Conservation (phyloP, 2,113 vertebrate species). For the Serinus canaria region DNA sequence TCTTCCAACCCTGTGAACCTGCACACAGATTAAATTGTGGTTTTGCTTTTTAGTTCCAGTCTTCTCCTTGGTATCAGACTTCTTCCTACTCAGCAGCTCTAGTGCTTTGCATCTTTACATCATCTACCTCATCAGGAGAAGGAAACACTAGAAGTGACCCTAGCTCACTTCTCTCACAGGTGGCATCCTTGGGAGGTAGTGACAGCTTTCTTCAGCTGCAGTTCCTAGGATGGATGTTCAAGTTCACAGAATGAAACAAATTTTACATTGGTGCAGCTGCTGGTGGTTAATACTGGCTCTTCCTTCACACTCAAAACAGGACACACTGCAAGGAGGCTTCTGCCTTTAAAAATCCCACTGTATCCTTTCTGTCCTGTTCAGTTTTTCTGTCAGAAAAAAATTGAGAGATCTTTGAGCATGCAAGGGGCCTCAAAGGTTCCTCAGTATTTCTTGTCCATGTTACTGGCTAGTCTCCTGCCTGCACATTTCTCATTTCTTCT, state of each 20-base stretch:
- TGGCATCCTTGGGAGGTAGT: background rate
- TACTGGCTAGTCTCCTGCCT: background rate
- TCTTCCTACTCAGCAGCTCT: background rate
- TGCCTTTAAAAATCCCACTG: background rate
- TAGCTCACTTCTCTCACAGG: background rate
- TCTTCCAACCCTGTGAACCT: background rate
- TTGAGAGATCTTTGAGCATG: background rate
- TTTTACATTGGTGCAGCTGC: background rate
- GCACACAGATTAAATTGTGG: background rate
- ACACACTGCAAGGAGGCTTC: background rate
- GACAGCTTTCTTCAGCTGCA: background rate
- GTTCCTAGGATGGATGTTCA: background rate
- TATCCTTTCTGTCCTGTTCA: background rate
- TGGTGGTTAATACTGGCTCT: background rate
- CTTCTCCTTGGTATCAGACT: background rate
- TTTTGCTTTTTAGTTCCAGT: background rate
- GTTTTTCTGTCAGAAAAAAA: background rate
- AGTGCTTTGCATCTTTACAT: background rate
- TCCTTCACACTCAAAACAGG: background rate
- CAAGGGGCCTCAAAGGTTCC: background rate
- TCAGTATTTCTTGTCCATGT: background rate
- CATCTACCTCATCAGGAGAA: background rate
- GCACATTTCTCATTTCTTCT: background rate
- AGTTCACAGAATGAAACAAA: background rate
- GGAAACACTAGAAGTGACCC: background rate